Evolutionary conservation across 2,113 vertebrate genomes (phyloP).

Genomic region (Petrocephalus zakoni): DNA sequence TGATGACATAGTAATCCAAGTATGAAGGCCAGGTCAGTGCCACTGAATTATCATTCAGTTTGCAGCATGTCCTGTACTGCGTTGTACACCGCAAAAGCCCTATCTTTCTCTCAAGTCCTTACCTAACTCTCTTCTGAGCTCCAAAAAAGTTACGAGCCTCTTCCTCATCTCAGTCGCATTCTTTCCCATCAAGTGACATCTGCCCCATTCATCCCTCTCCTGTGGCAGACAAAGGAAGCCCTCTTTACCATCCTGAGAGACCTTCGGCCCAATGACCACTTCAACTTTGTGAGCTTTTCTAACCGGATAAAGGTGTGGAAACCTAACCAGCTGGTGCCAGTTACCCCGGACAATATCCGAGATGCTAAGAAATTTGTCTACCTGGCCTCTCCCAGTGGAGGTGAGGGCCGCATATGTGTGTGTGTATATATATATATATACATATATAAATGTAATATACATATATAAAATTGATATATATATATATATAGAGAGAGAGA

Average conservation of each 20-base stretch:
- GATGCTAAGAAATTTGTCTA: slow-evolving; percentile 89
- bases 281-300: slow-evolving; percentile 90
- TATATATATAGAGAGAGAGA: no score
- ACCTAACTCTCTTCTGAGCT: not conserved
- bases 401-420: slow-evolving; percentile 50
- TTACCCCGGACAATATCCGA: slow-evolving; percentile 74
- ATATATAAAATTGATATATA: no score
- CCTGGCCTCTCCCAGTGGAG: slow-evolving; percentile 76
- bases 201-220: slow-evolving; percentile 8
- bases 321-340: slow-evolving; percentile 68
- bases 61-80: not conserved
- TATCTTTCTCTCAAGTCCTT: not conserved
- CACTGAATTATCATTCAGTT: not conserved
- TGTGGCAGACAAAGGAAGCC: slow-evolving; percentile 83
- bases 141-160: not conserved
- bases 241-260: slow-evolving; percentile 88
- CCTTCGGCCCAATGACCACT: slow-evolving; percentile 76
- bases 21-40: not conserved
- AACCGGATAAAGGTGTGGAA: slow-evolving; percentile 84
- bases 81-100: not conserved
- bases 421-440: not conserved
- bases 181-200: not conserved
- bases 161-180: not conserved
- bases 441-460: no score
- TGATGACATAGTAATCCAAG: not conserved